Evolutionary conservation across 2,113 vertebrate genomes (phyloP).

Genomic region (Suncus etruscus): DNA sequence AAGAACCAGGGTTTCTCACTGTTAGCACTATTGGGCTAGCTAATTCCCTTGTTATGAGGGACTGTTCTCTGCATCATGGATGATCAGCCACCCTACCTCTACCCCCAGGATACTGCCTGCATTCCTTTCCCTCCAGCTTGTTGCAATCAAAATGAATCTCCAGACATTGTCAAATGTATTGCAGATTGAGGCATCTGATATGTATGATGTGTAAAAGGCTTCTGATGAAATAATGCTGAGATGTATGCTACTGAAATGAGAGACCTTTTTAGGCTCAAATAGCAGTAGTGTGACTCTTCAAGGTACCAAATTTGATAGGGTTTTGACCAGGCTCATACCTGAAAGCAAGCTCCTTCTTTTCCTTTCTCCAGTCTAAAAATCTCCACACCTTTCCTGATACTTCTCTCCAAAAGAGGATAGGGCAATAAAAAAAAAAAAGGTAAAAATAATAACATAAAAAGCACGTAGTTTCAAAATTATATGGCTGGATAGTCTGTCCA

Average conservation of each 20-base stretch:
- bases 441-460: slow-evolving; percentile 44
- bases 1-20: background rate
- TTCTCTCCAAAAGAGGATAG: background rate
- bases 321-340: too few species aligned
- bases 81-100: background rate
- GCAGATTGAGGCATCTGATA: background rate
- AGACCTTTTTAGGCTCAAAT: slow-evolving; percentile 66
- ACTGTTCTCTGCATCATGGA: fast-evolving
- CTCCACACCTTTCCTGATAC: background rate
- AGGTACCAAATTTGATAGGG: background rate
- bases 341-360: background rate
- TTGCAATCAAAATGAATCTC: background rate
- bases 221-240: slow-evolving; percentile 46
- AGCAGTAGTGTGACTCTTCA: slow-evolving; percentile 49
- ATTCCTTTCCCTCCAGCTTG: background rate
- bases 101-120: too few species aligned
- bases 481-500: slow-evolving; percentile 82
- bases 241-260: slow-evolving; percentile 28
- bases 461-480: slow-evolving; percentile 72
- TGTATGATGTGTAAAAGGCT: slow-evolving; percentile 31
- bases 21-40: background rate
- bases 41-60: too few species aligned
- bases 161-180: background rate
- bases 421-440: background rate
- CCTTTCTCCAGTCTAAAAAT: background rate